Base-by-base conservation (phyloP, 2,797 vertebrate genomes). In the Danio tinwini region DNA sequence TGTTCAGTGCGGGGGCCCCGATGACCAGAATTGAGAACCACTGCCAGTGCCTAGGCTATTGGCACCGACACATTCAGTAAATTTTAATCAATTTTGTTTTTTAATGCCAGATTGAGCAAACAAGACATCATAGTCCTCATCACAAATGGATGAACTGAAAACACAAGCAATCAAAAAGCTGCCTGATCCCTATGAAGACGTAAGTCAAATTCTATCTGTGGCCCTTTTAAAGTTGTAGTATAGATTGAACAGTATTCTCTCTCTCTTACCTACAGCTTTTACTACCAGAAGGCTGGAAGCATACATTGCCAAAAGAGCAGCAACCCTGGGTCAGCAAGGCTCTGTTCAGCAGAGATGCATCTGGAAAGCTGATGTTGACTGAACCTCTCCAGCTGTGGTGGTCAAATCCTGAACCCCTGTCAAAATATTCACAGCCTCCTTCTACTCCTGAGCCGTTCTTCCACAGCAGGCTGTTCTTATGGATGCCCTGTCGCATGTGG, bases 251-350 rank as follows among this genome's bases (percentile, higher is more conserved):
- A 29, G 29, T 29, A 29, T 29, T 29, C 29, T 29, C 29, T 29
- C 16, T n/a, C 6, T 1, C 13, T 53, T 45, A 39, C 10, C 2
- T 21, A 10, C 49, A 77, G 75, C 10, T 59, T 67, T 55, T 77
- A 47, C 61, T 74, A 47, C 79, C 79, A 19, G 79, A 75, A 16
- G 64, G 72, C 13, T 81, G 63, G 79, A 76, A 81, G 72, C 53
- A 61, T 47, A 61, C 39, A 0, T 55, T 75, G 50, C 79, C 71
- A 8, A 59, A 21, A 44, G 72, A 81, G 63, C 79, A 76, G 21
- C 72, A 76, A 19, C 42, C 40, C 29, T 74, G 79, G 79, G 72
- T 76, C 62, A 81, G 79, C 45, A 74, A 42, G 17, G 37, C 79
- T 50, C 52, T 68, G 12, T 81, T 81, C 39, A 42, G 4, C n/a